Conservation (phyloP, 2,113 vertebrate species). For the Phrynocephalus versicolor region DNA sequence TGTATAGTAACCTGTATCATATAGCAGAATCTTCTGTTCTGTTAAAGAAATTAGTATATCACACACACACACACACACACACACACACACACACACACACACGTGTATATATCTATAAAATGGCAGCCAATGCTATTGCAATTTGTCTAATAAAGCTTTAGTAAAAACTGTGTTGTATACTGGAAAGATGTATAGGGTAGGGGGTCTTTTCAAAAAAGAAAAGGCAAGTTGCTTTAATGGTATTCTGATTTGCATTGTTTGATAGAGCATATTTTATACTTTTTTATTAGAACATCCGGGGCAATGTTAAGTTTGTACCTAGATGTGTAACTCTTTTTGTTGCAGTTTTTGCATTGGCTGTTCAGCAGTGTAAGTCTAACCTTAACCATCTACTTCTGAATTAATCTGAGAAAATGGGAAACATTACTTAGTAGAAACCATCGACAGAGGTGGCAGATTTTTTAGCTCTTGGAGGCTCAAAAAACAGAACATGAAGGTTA, state of each 20-base stretch:
- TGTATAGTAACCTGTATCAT: constrained; percentile 88
- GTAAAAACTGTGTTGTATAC: constrained; percentile 91
- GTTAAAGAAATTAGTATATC: constrained; percentile 81
- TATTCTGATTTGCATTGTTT: constrained; percentile 80
- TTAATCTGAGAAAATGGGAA: constrained; percentile 55
- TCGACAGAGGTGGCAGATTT: constrained; percentile 43
- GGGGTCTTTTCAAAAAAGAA: constrained; percentile 85
- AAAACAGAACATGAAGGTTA: constrained; percentile 64
- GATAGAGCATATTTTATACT: constrained; percentile 80
- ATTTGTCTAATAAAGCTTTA: constrained; percentile 93
- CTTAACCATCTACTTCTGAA: constrained; percentile 66
- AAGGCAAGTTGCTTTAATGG: constrained; percentile 87
- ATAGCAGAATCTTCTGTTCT: constrained; percentile 82
- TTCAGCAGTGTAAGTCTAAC: constrained; percentile 70
- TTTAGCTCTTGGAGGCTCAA: constrained; percentile 59
- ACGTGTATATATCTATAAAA: constrained; percentile 70
- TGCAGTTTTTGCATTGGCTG: constrained; percentile 73
- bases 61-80: constrained; percentile 66
- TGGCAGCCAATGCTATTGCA: constrained; percentile 85
- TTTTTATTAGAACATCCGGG: constrained; percentile 78
- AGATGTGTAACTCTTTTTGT: constrained; percentile 69
- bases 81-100: constrained; percentile 53
- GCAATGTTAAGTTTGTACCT: constrained; percentile 72
- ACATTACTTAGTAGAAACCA: constrained; percentile 60
- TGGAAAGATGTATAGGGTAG: constrained; percentile 84